These are phyloP conservation scores for Onychomys leucogaster DNA, from an alignment of 2,797 vertebrate genomes.

Conservation along the genomic window DNA sequence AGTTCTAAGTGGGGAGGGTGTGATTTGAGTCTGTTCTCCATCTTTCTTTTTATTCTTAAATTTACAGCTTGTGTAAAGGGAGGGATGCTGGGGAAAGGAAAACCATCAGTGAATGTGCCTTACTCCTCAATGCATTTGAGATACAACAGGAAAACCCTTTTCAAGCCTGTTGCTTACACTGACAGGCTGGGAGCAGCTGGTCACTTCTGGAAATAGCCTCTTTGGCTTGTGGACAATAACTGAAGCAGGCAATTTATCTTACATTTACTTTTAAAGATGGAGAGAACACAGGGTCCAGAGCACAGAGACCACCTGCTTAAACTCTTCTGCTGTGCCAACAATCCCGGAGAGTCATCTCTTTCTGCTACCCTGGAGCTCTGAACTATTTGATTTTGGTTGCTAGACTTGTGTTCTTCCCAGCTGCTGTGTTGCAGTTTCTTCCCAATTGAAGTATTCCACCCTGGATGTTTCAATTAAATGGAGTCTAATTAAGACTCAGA, in stretches of 20 bases:
- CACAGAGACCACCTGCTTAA: background rate
- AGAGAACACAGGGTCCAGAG: background rate
- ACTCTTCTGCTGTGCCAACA: background rate
- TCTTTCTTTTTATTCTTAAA: conserved; percentile 51
- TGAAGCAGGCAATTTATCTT: background rate
- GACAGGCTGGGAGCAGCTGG: background rate
- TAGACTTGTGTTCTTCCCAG: background rate
- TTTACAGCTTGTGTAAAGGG: conserved; percentile 50
- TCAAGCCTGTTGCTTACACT: background rate
- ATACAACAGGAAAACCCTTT: conserved; percentile 56
- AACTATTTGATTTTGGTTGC: background rate
- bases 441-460: background rate
- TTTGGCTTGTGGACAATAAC: background rate
- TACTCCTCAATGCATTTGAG: conserved; percentile 29
- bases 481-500: background rate
- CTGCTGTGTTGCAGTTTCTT: background rate
- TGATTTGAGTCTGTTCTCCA: conserved; percentile 64
- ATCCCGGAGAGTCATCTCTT: background rate
- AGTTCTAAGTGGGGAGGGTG: background rate
- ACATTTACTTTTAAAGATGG: background rate
- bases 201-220: background rate
- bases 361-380: background rate
- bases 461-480: background rate
- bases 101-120: conserved; percentile 39
- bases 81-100: conserved; percentile 9